Evolutionary conservation across 2,888 invertebrate species (phyloP).

Genomic region (Drosophila algonquin): DNA sequence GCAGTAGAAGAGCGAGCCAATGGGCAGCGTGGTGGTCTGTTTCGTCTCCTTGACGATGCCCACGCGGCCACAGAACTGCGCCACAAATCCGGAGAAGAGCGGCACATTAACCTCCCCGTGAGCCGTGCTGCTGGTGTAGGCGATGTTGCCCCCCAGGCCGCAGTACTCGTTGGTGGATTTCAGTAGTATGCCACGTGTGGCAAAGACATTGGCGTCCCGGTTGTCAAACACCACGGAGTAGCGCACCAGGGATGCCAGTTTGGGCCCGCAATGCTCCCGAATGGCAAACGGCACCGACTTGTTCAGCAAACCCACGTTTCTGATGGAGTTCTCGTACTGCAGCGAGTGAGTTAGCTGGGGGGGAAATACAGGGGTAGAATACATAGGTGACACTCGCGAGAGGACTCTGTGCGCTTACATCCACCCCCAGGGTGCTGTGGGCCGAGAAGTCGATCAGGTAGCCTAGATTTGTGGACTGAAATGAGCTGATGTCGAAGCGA

Average conservation of each 20-base stretch:
- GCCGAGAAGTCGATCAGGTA: constrained; percentile 90
- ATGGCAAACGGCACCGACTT: constrained; percentile 92
- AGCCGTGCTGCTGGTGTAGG: constrained; percentile 92
- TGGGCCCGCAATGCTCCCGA: constrained; percentile 92
- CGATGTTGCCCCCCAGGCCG: constrained; percentile 94
- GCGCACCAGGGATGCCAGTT: constrained; percentile 93
- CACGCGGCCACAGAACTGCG: constrained; percentile 81
- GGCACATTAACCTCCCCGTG: constrained; percentile 89
- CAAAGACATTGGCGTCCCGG: constrained; percentile 92
- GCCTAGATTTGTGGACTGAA: constrained; percentile 91
- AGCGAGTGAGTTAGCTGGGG: constrained; percentile 91
- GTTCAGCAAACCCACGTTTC: constrained; percentile 90
- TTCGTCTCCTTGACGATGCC: constrained; percentile 81
- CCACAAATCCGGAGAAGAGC: constrained; percentile 84
- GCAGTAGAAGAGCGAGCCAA: constrained; percentile 82
- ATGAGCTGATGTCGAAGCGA: constrained; percentile 85
- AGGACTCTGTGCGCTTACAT: constrained; percentile 61
- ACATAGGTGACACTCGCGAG: background rate
- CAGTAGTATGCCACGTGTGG: constrained; percentile 89
- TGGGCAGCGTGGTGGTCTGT: constrained; percentile 77
- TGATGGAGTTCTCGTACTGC: constrained; percentile 94
- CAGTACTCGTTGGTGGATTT: constrained; percentile 93
- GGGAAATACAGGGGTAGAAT: rapidly evolving
- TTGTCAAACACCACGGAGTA: constrained; percentile 92
- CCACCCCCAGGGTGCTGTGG: constrained; percentile 85